These are phyloP conservation scores for Odontothrips loti DNA, from an alignment of 2,888 invertebrate species.

Conservation along the genomic window DNA sequence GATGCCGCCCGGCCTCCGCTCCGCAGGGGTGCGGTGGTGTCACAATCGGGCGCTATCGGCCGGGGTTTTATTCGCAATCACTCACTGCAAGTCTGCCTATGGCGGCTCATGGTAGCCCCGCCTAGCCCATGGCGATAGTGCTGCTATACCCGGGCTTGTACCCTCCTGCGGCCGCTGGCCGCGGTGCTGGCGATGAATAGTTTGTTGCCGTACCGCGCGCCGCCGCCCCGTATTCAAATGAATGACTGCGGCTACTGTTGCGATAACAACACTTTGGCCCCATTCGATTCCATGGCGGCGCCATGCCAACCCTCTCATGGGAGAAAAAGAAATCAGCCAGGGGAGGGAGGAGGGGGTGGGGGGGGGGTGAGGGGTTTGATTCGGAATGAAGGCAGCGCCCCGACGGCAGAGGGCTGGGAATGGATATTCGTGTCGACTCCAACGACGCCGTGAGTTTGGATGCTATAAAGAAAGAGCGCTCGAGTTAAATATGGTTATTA, in stretches of 20 bases:
- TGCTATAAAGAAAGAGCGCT: slow-evolving; percentile 12
- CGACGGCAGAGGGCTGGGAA: background rate
- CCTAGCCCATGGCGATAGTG: too few species aligned
- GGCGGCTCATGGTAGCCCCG: too few species aligned
- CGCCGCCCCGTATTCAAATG: slow-evolving; percentile 10
- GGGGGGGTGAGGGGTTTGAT: background rate
- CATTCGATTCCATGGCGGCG: background rate
- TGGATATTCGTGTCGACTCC: background rate
- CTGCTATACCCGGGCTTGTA: too few species aligned
- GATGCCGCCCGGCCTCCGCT: background rate
- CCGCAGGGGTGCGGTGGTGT: background rate
- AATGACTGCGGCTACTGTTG: slow-evolving; percentile 1
- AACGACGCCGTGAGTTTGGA: background rate
- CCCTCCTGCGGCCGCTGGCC: too few species aligned
- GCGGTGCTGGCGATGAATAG: too few species aligned
- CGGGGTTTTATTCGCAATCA: too few species aligned
- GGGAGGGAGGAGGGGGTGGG: background rate
- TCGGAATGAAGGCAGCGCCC: background rate
- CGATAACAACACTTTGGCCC: background rate
- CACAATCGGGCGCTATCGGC: too few species aligned
- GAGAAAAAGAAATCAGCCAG: background rate
- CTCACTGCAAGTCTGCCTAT: too few species aligned
- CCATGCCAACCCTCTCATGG: background rate
- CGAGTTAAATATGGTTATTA: slow-evolving; percentile 21
- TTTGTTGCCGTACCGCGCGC: background rate